Evolutionary conservation across 2,888 invertebrate genomes (phyloP).

Genomic region (Lepetodrilus schrolli): DNA sequence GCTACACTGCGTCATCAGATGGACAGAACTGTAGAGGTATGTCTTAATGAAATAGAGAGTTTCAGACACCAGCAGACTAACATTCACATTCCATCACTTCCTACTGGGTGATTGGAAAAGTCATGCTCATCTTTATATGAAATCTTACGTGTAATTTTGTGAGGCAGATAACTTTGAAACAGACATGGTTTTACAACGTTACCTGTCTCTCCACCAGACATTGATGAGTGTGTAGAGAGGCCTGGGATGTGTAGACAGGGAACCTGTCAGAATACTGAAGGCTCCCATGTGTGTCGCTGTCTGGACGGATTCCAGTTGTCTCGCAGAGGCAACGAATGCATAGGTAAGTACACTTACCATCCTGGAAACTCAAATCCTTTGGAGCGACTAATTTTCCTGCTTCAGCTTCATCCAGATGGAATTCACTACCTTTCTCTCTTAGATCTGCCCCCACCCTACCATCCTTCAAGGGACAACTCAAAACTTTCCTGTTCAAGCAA

Average conservation of each 20-base stretch:
- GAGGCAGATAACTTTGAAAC: neutral
- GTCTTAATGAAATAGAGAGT: too few species aligned
- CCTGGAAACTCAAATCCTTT: too few species aligned
- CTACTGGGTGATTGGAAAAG: too few species aligned
- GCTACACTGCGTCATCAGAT: constrained; percentile 82
- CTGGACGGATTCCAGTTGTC: constrained; percentile 84
- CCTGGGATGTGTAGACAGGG: constrained; percentile 84
- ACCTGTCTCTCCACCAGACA: constrained; percentile 79
- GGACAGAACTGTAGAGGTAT: constrained; percentile 77
- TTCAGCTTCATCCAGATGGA: too few species aligned
- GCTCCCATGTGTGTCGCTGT: constrained; percentile 87
- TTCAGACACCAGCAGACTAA: too few species aligned
- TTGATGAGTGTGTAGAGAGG: constrained; percentile 86
- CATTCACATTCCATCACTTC: too few species aligned
- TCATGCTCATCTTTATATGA: neutral
- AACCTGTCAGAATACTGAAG: constrained; percentile 84
- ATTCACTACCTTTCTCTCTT: too few species aligned
- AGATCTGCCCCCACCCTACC: too few species aligned
- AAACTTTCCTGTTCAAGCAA: too few species aligned
- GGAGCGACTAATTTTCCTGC: too few species aligned
- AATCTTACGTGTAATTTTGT: neutral
- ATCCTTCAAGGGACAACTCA: too few species aligned
- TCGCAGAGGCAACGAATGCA: constrained; percentile 78
- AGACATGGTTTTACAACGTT: too few species aligned
- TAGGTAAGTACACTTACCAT: constrained; percentile 58